Base-by-base conservation (phyloP, 2,797 vertebrate genomes). In the Aulostomus chinensis region DNA sequence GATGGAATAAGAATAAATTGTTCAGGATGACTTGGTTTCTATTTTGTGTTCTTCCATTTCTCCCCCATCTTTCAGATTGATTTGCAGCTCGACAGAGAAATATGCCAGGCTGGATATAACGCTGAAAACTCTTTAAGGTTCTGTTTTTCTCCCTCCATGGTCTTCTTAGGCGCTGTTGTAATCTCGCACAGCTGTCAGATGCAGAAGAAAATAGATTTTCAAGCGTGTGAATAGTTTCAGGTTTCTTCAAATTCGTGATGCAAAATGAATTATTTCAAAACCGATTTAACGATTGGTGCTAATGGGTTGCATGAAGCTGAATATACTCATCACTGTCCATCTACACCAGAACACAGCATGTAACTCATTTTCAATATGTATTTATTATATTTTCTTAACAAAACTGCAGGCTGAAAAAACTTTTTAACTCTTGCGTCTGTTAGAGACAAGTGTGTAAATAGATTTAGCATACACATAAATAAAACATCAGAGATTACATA, bases 401-500 rank as follows among this genome's bases (percentile, higher is more conserved):
- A 82, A 85, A 76, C 54, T 37, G 60, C 75, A 79, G 29, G 66
- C 70, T 79, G 71, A 68, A 79, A 84, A 86, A 76, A n/a, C n/a
- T 3, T n/a, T 55, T 38, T 7, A 45, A 49, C 45, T 50, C 15
- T 33, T 63, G 16, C 32, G 45, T 57, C 46, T 58, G 20, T 58
- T 53, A 62, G 28, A 71, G 39, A 76, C 38, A 29, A 49, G 61
- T 66, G 16, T 70, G 71, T 58, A 78, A 66, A 71, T 66, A 64
- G 34, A 60, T 54, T 67, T 29, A 52, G 38, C 58, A 76, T 67
- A 76, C 62, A 76, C 76, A 61, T 34, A 50, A 73, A 65, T 61
- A 63, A 74, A 74, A 60, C 47, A 54, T 51, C 51, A 54, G 26
- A 50, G 38, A 37, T 67, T 59, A 63, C 46, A 56, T 55, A 41